Evolutionary conservation across 2,888 invertebrate genomes (phyloP).

Genomic region (Linnaemya vulpina): DNA sequence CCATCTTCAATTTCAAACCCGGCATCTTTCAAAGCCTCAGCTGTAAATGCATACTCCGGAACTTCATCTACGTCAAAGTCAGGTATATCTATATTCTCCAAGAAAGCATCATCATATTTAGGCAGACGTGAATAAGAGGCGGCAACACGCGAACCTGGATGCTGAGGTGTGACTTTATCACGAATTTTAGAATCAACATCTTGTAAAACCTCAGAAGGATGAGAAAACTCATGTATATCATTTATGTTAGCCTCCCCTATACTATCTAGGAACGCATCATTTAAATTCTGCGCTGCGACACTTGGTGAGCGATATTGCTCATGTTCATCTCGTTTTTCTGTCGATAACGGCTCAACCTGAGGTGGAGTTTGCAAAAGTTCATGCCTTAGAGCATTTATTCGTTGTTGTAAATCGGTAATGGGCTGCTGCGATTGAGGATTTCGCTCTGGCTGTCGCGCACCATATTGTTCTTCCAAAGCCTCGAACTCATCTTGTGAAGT

Average conservation of each 20-base stretch:
- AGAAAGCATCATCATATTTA: constrained; percentile 2
- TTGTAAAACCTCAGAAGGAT: constrained; percentile 27
- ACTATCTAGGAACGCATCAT: neutral
- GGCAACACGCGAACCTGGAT: neutral
- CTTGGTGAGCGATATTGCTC: neutral
- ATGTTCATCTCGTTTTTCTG: neutral
- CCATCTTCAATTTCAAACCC: constrained; percentile 22
- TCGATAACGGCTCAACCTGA: neutral
- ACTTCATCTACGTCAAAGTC: constrained; percentile 32
- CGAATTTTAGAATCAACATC: constrained; percentile 28
- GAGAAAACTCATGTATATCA: constrained; percentile 30
- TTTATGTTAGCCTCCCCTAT: constrained; percentile 26
- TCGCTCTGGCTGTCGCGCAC: neutral
- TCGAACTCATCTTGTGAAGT: constrained; percentile 64
- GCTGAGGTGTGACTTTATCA: neutral
- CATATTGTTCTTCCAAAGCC: constrained; percentile 40
- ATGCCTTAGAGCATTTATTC: constrained; percentile 23
- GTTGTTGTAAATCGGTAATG: constrained; percentile 6
- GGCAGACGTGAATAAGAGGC: neutral
- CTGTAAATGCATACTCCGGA: constrained; percentile 39
- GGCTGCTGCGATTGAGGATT: neutral
- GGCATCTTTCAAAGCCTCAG: constrained; percentile 28
- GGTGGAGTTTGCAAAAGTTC: constrained; percentile 51
- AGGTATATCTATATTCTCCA: constrained; percentile 25
- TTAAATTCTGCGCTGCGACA: neutral